Conservation (phyloP, 2,888 invertebrate genomes). For the Calliopum simillimum region DNA sequence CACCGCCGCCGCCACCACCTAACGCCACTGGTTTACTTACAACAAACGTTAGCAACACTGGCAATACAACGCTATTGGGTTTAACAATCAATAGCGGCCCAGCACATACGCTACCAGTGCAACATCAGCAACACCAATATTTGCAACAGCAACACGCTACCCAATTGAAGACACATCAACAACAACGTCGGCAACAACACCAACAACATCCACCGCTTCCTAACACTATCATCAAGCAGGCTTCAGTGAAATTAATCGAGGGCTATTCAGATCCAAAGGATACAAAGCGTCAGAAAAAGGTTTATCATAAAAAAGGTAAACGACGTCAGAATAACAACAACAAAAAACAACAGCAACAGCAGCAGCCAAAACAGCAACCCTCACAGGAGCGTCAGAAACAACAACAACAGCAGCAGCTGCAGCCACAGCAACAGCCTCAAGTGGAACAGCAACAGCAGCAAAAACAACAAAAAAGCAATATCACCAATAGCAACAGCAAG, state of each 20-base stretch:
- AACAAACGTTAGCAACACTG: slow-evolving; percentile 50
- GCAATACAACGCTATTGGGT: slow-evolving; percentile 54
- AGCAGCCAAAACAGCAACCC: slow-evolving; percentile 50
- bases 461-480: slow-evolving; percentile 41
- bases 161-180: slow-evolving; percentile 44
- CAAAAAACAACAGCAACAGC: slow-evolving; percentile 47
- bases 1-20: slow-evolving; percentile 54
- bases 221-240: slow-evolving; percentile 62
- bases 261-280: slow-evolving; percentile 68
- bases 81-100: slow-evolving; percentile 48
- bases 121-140: slow-evolving; percentile 34
- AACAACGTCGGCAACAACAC: slow-evolving; percentile 43
- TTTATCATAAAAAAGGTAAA: slow-evolving; percentile 64
- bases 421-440: slow-evolving; percentile 47
- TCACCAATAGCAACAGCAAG: slow-evolving; percentile 49
- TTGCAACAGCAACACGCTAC: slow-evolving; percentile 46
- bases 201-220: slow-evolving; percentile 48
- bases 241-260: slow-evolving; percentile 65
- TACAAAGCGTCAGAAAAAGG: slow-evolving; percentile 64
- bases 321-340: slow-evolving; percentile 57
- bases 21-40: not conserved
- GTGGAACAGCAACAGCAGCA: slow-evolving; percentile 37
- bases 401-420: slow-evolving; percentile 41
- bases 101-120: slow-evolving; percentile 39
- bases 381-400: slow-evolving; percentile 45